These are phyloP conservation scores for Caenorhabditis latens DNA, from an alignment of 1,140 invertebrate species.

Conservation along the genomic window DNA sequence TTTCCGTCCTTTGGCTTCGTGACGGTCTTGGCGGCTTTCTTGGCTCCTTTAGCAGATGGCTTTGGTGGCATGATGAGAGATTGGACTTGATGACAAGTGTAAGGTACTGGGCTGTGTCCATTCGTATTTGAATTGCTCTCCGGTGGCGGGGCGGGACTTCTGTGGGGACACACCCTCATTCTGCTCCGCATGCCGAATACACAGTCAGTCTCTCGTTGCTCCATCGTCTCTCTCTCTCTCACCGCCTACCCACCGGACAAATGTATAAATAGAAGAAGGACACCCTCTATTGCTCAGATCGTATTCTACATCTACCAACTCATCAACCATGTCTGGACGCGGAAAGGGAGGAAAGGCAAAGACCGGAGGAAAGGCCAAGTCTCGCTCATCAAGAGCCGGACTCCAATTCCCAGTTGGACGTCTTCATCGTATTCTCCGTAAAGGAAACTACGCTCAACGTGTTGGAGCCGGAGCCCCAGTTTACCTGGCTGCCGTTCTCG, in stretches of 20 bases:
- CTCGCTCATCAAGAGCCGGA: constrained; percentile 78
- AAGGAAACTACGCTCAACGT: constrained; percentile 83
- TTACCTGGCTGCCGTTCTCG: constrained; percentile 83
- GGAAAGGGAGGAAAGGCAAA: constrained; percentile 70
- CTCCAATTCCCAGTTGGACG: constrained; percentile 79
- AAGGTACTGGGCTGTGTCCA: too few species aligned
- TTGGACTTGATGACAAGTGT: too few species aligned
- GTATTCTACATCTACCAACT: constrained; percentile 36
- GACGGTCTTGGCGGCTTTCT: constrained; percentile 79
- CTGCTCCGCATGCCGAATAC: too few species aligned
- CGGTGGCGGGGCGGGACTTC: too few species aligned
- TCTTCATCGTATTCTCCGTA: constrained; percentile 78
- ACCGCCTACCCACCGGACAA: background rate
- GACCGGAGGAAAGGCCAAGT: constrained; percentile 63
- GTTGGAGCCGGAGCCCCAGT: constrained; percentile 83
- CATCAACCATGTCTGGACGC: constrained; percentile 68
- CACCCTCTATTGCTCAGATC: background rate
- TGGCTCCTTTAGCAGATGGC: constrained; percentile 78
- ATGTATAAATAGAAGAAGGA: background rate
- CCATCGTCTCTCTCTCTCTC: background rate
- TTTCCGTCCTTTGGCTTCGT: constrained; percentile 78
- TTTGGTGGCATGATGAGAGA: too few species aligned
- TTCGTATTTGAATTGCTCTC: too few species aligned
- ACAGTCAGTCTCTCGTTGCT: too few species aligned
- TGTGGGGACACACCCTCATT: too few species aligned